Evolutionary conservation across 1,140 invertebrate species (phyloP), one percentile per base, ranked within the genome.

Genomic region (Bicyclus anynana): DNA sequence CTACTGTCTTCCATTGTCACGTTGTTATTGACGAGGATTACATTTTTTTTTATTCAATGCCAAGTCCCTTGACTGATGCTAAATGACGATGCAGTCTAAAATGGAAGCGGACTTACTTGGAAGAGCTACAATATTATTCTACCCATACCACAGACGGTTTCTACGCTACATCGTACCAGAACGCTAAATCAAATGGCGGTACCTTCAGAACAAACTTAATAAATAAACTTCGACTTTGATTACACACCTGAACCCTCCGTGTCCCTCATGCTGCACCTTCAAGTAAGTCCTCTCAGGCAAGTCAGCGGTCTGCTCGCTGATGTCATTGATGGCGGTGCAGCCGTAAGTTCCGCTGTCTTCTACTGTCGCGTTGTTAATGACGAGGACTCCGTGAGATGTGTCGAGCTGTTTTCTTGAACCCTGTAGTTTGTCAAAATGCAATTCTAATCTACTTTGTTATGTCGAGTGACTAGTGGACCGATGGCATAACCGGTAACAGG

Each of bases 261-360:
- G 67, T 0, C 64, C 70, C 48, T 82, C 80, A 16, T 67, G 69
- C 42, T 84, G 80, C 0, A 87, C 58, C 16, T 72, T 84, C 51
- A 87, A 42, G 21, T 74, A 69, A 0, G 70, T 77, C 37, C 51
- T 75, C 56, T 86, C 81, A 0, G 78, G 80, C 14, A 84, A 46
- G 5, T 82, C 83, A 1, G 72, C 53, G 0, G 59, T 66, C 37
- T 84, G 72, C 0, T 72, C 72, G n/a, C 74, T 90, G 3, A 87
- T 75, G 21, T 90, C 82, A 49, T 91, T 90, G 68, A 74, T 80
- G 0, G 83, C 83, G 0, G 53, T 65, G 21, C 95, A 96, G 3
- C 93, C 89, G 69, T 96, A 96, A 0, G 91, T 90, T 0, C 94
- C 95, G 53, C 92, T 91, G 80, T 95, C 94, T 17, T 88, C 84